phyloP scores from a whole-genome alignment of 2,888 invertebrate genomes.

The Microctonus hyperodae region DNA sequence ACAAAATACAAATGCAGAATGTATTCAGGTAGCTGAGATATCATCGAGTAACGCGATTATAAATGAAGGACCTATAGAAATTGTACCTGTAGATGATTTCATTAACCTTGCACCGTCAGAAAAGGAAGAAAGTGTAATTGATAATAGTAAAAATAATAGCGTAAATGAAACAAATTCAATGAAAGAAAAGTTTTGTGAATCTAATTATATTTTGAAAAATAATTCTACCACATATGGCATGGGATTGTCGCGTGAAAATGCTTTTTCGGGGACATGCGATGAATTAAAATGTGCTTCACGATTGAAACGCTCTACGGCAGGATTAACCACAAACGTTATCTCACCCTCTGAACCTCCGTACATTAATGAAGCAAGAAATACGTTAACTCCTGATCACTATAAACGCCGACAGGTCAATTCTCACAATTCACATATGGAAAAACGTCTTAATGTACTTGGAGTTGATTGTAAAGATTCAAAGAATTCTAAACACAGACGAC shows the following conservation, averaged over 20 bases:
- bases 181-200: constrained; percentile 6
- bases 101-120: not conserved
- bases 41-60: constrained; percentile 49
- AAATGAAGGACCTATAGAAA: constrained; percentile 12
- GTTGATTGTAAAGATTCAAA: constrained; percentile 22
- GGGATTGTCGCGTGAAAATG: constrained; percentile 39
- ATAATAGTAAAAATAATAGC: not conserved
- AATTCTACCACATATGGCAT: constrained; percentile 1
- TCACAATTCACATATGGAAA: not conserved
- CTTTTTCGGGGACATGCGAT: constrained; percentile 41
- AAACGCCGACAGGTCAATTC: not conserved
- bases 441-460: not conserved
- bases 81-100: not conserved
- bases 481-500: constrained; percentile 30
- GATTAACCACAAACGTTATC: not conserved
- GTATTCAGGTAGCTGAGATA: constrained; percentile 55
- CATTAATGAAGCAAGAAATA: not conserved
- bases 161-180: not conserved
- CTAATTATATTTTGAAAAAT: not conserved
- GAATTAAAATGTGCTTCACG: constrained; percentile 37
- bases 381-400: not conserved
- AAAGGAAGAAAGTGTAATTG: not conserved
- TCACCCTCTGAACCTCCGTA: not conserved
- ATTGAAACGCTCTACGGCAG: constrained; percentile 16
- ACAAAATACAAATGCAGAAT: constrained; percentile 36